A percentile compares a stretch with the other conserved stretches of the same genome.
These are phyloP conservation scores for Anthonomus grandis DNA, from an alignment of 1,140 invertebrate species.

Conservation along the genomic window DNA sequence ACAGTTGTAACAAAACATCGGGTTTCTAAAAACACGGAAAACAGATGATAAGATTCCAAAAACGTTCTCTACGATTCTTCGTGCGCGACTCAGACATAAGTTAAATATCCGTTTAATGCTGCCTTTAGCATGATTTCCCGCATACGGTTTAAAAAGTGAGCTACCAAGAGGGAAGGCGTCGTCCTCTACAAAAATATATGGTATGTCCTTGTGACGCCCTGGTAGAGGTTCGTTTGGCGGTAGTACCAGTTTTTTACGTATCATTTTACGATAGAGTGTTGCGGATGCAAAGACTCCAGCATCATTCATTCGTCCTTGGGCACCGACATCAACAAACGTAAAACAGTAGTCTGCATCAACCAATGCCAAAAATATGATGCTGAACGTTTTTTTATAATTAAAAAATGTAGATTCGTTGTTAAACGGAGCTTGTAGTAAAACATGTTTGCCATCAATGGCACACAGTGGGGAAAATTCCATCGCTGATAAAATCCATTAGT, in stretches of 20 bases:
- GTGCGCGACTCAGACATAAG: not conserved
- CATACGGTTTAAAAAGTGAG: constrained; percentile 5
- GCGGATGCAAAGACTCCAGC: not conserved
- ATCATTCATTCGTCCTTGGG: no score
- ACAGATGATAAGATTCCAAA: not conserved
- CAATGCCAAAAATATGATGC: no score
- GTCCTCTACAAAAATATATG: constrained; percentile 4
- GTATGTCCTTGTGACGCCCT: constrained; percentile 1
- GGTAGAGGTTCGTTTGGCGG: no score
- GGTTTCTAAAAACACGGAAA: not conserved
- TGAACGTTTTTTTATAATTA: not conserved
- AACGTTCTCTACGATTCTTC: not conserved
- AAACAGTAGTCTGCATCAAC: not conserved
- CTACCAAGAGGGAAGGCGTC: constrained; percentile 3
- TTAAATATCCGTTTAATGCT: constrained; percentile 2
- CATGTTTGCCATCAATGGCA: constrained; percentile 18
- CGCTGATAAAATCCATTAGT: constrained; percentile 11
- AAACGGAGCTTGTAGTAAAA: no score
- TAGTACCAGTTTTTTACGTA: no score
- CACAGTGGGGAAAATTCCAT: constrained; percentile 26
- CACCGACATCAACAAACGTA: not conserved
- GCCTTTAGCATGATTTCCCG: constrained; percentile 1
- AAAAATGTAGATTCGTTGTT: not conserved
- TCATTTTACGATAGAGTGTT: not conserved
- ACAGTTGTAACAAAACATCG: no score